phyloP scores from a whole-genome alignment of 2,113 vertebrate genomes.

The Hypomesus transpacificus region DNA sequence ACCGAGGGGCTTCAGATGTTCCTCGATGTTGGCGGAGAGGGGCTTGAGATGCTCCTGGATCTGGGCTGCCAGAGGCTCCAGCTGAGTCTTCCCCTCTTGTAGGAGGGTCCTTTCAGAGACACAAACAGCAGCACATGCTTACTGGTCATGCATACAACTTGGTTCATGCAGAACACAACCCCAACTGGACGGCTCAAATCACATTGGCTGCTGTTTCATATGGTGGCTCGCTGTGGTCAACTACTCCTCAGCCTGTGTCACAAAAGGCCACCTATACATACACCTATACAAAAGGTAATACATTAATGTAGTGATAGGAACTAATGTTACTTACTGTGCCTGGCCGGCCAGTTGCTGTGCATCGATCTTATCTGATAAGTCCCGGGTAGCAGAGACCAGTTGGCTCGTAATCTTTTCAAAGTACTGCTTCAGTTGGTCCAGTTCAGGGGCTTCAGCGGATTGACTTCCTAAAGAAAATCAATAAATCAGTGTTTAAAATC shows the following conservation, averaged over 20 bases:
- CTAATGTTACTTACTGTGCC: constrained; percentile 55
- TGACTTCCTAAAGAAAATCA: constrained; percentile 43
- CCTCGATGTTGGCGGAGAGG: constrained; percentile 23
- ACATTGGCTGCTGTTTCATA: not conserved
- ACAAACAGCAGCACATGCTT: not conserved
- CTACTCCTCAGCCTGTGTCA: not conserved
- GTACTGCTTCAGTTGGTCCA: constrained; percentile 42
- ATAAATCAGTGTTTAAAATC: not conserved
- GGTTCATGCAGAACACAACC: not conserved
- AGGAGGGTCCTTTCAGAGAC: constrained; percentile 50
- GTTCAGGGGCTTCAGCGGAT: constrained; percentile 22
- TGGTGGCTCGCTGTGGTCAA: not conserved
- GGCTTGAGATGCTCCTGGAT: constrained; percentile 50
- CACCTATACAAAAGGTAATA: not conserved
- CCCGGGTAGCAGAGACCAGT: constrained; percentile 28
- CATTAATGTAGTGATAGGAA: not conserved
- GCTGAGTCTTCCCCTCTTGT: constrained; percentile 35
- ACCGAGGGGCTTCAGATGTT: constrained; percentile 50
- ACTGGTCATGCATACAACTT: too few species aligned
- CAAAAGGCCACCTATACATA: not conserved
- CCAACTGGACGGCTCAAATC: not conserved
- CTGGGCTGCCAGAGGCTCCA: constrained; percentile 51
- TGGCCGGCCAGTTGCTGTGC: constrained; percentile 43
- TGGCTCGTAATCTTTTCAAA: constrained; percentile 50
- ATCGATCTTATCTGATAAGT: constrained; percentile 29